A percentile compares a stretch with the other conserved stretches of the same genome.
These are phyloP conservation scores for Diadophis punctatus DNA, from an alignment of 2,113 vertebrate genomes.

Conservation along the genomic window DNA sequence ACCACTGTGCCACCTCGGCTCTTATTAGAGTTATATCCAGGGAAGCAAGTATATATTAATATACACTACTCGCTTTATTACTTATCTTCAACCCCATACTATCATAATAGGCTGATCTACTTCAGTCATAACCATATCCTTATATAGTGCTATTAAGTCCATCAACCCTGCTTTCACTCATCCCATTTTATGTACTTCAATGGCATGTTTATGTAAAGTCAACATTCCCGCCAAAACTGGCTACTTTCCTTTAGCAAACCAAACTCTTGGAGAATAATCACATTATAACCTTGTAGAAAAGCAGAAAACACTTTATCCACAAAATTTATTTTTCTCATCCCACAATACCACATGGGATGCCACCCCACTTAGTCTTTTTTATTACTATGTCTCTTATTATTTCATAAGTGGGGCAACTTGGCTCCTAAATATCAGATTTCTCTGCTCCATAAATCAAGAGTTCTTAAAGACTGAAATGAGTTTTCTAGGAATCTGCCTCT, in stretches of 20 bases:
- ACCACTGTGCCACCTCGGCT: no score
- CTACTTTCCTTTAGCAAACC: background rate
- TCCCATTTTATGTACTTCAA: background rate
- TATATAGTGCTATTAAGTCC: background rate
- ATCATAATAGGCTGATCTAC: background rate
- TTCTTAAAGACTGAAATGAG: background rate
- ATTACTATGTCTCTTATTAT: background rate
- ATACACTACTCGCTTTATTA: background rate
- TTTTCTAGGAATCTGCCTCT: background rate
- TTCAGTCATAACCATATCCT: background rate
- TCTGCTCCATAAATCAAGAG: background rate
- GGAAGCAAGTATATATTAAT: background rate
- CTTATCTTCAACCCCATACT: background rate
- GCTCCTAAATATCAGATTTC: background rate
- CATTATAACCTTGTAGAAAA: background rate
- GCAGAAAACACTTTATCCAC: background rate
- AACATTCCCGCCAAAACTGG: background rate
- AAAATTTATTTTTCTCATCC: background rate
- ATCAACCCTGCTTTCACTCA: background rate
- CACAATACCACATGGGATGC: background rate
- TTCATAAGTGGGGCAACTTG: background rate
- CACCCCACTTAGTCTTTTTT: background rate
- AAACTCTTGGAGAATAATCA: background rate
- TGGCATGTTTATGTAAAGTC: background rate
- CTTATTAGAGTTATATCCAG: background rate